Evolutionary conservation across 2,113 vertebrate genomes (phyloP).

Genomic region (Ceyx cyanopectus): DNA sequence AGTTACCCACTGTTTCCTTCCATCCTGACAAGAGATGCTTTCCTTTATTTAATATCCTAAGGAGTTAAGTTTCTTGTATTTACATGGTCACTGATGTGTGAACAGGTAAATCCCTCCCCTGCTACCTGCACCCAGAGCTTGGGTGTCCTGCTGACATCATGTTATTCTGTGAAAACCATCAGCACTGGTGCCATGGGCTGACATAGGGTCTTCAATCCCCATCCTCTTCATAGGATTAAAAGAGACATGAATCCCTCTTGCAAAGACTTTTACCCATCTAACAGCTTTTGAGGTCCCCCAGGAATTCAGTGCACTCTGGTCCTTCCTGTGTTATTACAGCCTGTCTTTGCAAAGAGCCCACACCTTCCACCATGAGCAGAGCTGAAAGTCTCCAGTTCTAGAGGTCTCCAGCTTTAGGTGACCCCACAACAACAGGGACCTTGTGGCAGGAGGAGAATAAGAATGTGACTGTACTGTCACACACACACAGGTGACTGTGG

Average conservation of each 20-base stretch:
- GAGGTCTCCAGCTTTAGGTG: not conserved
- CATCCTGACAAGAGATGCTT: not conserved
- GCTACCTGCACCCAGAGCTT: not conserved
- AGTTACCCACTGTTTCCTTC: not conserved
- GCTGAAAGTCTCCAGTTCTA: not conserved
- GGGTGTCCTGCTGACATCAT: not conserved
- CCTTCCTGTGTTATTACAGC: not conserved
- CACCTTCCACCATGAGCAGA: not conserved
- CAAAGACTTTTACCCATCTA: not conserved
- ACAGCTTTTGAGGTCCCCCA: not conserved
- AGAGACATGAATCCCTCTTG: not conserved
- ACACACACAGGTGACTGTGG: too few relatives aligned
- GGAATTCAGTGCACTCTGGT: not conserved
- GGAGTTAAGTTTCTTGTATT: not conserved
- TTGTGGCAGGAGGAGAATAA: not conserved
- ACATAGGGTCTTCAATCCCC: not conserved
- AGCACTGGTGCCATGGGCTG: not conserved
- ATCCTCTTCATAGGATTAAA: not conserved
- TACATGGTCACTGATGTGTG: fast-evolving
- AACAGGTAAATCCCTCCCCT: not conserved
- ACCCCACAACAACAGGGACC: not conserved
- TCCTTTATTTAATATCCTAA: not conserved
- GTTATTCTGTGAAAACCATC: not conserved
- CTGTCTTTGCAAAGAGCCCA: not conserved
- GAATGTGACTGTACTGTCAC: fast-evolving